Conservation (phyloP, 2,113 vertebrate species). For the Noctilio leporinus region DNA sequence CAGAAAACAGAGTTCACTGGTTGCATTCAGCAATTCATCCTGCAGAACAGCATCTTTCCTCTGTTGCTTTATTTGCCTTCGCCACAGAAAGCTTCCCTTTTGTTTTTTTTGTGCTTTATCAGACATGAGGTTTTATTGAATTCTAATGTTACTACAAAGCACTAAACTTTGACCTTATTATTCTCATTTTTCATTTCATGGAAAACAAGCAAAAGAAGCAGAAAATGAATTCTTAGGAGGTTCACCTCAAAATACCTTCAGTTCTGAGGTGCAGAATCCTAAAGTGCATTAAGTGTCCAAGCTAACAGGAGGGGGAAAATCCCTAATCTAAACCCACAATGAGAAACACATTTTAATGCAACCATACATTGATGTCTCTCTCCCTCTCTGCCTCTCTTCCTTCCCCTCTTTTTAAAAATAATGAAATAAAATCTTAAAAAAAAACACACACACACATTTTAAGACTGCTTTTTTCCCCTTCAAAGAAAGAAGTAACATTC, state of each 20-base stretch:
- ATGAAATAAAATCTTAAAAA: too few relatives aligned
- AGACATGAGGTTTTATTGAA: conserved; percentile 17
- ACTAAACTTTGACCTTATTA: conserved; percentile 34
- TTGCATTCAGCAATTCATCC: background rate
- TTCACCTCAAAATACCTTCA: conserved; percentile 27
- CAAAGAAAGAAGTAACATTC: background rate
- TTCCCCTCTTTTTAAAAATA: too few relatives aligned
- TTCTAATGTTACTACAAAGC: conserved; percentile 47
- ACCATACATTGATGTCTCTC: too few relatives aligned
- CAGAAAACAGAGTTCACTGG: background rate
- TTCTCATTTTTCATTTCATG: conserved; percentile 43
- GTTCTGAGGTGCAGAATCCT: conserved; percentile 1
- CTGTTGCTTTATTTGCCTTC: background rate
- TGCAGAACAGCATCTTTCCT: background rate
- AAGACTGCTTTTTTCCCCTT: too few relatives aligned
- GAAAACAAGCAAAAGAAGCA: conserved; percentile 25
- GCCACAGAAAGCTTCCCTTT: background rate
- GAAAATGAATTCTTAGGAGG: conserved; percentile 26
- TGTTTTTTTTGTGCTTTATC: background rate
- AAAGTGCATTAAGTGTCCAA: conserved; percentile 22
- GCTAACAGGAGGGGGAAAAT: background rate
- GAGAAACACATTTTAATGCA: background rate
- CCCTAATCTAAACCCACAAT: background rate
- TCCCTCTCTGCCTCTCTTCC: too few relatives aligned
- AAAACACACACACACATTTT: too few relatives aligned